A percentile compares a stretch with the other conserved stretches of the same genome.
Evolutionary conservation across 2,797 vertebrate genomes (phyloP).

Genomic region (Danio choprae): DNA sequence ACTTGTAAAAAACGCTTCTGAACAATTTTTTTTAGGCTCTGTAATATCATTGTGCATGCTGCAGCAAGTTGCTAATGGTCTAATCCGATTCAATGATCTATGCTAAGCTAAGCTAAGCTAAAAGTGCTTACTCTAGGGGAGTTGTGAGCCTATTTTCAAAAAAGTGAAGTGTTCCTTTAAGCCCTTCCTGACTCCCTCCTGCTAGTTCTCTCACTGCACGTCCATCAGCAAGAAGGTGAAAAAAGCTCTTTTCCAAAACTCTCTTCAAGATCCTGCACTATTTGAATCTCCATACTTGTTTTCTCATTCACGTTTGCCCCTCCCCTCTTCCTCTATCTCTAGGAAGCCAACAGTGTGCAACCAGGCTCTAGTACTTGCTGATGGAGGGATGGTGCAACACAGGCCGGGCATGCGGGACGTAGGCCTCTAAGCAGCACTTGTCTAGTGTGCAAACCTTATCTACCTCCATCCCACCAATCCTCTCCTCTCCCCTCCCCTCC

Average conservation of each 20-base stretch:
- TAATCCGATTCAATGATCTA: too few relatives aligned
- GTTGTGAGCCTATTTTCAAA: too few relatives aligned
- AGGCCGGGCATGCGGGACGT: slow-evolving; percentile 12
- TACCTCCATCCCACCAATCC: slow-evolving; percentile 4
- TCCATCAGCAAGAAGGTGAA: slow-evolving; percentile 20
- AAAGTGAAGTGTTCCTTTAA: too few relatives aligned
- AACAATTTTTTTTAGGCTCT: too few relatives aligned
- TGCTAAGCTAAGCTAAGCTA: too few relatives aligned
- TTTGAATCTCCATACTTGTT: neutral
- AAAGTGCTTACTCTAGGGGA: too few relatives aligned
- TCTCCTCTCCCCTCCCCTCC: slow-evolving; percentile 56
- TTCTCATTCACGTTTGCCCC: neutral
- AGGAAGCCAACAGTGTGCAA: neutral
- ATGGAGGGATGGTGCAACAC: slow-evolving; percentile 33
- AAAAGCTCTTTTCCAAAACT: slow-evolving; percentile 14
- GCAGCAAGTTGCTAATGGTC: too few relatives aligned
- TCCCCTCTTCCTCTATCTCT: neutral
- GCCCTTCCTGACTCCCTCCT: slow-evolving; percentile 2
- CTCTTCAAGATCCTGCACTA: neutral
- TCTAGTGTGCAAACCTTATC: slow-evolving; percentile 19
- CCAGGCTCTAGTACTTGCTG: slow-evolving; percentile 16
- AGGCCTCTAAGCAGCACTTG: slow-evolving; percentile 24
- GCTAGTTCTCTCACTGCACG: neutral
- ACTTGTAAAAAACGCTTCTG: too few relatives aligned
- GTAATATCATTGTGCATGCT: too few relatives aligned